Percentiles rank a stretch among this genome's conserved stretches.
Evolutionary conservation across 2,113 vertebrate genomes (phyloP).

Genomic region (Caranx melampygus): DNA sequence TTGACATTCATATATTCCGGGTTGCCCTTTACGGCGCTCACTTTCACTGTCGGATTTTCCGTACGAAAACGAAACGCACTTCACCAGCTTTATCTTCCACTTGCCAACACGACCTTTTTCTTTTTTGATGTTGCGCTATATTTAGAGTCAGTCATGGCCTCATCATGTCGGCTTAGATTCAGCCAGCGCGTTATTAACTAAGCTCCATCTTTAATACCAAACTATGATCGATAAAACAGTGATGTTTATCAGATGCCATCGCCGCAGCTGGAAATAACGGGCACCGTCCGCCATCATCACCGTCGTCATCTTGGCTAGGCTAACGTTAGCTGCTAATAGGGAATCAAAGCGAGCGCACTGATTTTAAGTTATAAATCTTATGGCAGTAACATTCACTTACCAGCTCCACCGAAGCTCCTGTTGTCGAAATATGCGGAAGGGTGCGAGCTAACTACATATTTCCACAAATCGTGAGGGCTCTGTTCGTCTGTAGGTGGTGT

Average conservation of each 20-base stretch:
- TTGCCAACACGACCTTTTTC: slow-evolving; percentile 51
- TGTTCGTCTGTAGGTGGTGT: slow-evolving; percentile 58
- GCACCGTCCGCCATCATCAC: slow-evolving; percentile 64
- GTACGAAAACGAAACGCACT: slow-evolving; percentile 42
- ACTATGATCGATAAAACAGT: not conserved
- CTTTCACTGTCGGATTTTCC: not conserved
- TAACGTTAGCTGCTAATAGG: slow-evolving; percentile 61
- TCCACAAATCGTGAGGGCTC: slow-evolving; percentile 50
- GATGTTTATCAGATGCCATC: not conserved
- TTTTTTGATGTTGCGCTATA: not conserved
- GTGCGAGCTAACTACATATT: slow-evolving; percentile 73
- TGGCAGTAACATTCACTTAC: slow-evolving; percentile 45
- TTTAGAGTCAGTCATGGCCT: not conserved
- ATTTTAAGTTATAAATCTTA: not conserved
- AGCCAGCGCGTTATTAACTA: fast-evolving
- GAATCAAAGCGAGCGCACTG: not conserved
- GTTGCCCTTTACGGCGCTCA: fast-evolving
- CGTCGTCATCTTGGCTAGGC: slow-evolving; percentile 71
- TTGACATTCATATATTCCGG: slow-evolving; percentile 1
- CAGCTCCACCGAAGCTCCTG: slow-evolving; percentile 48
- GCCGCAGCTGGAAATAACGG: slow-evolving; percentile 69
- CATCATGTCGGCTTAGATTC: fast-evolving
- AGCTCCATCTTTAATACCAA: fast-evolving
- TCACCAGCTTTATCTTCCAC: slow-evolving; percentile 45
- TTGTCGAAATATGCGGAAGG: slow-evolving; percentile 39